Conservation (phyloP, 2,888 invertebrate species). For the Lutraria lutraria region DNA sequence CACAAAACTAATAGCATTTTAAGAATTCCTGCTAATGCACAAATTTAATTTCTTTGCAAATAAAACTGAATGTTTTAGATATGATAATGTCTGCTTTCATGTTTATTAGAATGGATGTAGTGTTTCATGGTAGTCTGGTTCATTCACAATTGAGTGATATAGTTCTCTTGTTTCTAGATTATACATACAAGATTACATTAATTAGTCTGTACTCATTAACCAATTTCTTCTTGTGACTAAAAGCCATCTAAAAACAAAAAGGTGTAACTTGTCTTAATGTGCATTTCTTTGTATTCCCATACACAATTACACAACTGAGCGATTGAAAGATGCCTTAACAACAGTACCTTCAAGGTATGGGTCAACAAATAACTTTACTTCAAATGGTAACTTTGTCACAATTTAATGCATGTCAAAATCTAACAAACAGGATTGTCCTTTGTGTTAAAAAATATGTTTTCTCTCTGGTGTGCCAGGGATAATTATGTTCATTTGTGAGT, state of each 20-base stretch:
- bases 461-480: slow-evolving; percentile 5
- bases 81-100: not conserved
- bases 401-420: slow-evolving; percentile 36
- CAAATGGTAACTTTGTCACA: slow-evolving; percentile 35
- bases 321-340: not conserved
- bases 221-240: not conserved
- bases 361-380: slow-evolving; percentile 31
- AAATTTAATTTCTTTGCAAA: no score
- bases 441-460: not conserved
- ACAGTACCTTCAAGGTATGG: slow-evolving; percentile 30
- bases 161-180: slow-evolving; percentile 1
- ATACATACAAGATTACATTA: slow-evolving; percentile 3
- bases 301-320: not conserved
- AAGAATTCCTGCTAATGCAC: no score
- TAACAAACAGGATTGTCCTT: slow-evolving; percentile 1
- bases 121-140: not conserved
- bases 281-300: not conserved
- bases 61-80: no score
- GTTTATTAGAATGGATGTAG: not conserved
- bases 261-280: slow-evolving; percentile 15
- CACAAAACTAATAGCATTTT: no score
- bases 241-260: not conserved
- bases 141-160: not conserved
- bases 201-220: slow-evolving; percentile 20
- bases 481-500: slow-evolving; percentile 4